Evolutionary conservation across 1,140 invertebrate species (phyloP).

Genomic region (Drosophila ercepeae): DNA sequence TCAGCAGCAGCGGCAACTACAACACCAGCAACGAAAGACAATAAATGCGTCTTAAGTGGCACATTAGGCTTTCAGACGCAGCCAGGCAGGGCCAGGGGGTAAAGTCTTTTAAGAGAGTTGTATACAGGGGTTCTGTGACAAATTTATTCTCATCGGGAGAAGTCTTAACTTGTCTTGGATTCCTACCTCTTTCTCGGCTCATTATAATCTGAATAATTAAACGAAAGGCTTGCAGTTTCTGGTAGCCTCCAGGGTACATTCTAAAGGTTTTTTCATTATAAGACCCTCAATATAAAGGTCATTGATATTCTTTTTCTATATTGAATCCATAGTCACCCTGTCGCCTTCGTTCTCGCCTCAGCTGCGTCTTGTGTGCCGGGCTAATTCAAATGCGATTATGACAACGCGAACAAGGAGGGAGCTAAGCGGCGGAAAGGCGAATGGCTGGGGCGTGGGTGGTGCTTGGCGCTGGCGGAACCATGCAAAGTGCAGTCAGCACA

Average conservation of each 20-base stretch:
- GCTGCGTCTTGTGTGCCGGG: slow-evolving; percentile 67
- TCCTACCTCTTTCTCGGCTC: too few species aligned
- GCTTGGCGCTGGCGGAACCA: neutral
- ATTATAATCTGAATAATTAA: too few species aligned
- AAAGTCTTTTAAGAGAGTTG: slow-evolving; percentile 49
- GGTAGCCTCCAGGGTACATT: too few species aligned
- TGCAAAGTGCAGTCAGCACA: slow-evolving; percentile 14
- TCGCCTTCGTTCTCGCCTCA: slow-evolving; percentile 25
- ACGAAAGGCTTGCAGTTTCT: too few species aligned
- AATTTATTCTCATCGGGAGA: neutral
- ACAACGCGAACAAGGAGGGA: slow-evolving; percentile 68
- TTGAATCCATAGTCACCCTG: too few species aligned
- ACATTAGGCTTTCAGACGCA: slow-evolving; percentile 72
- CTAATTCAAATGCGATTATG: slow-evolving; percentile 82
- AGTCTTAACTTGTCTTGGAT: too few species aligned
- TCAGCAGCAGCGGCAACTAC: slow-evolving; percentile 15
- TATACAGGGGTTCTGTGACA: neutral
- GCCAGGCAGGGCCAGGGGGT: neutral
- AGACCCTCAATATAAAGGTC: too few species aligned
- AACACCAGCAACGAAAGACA: slow-evolving; percentile 59
- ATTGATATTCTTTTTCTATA: too few species aligned
- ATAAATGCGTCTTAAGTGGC: slow-evolving; percentile 81
- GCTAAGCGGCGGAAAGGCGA: slow-evolving; percentile 7
- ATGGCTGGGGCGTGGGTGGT: neutral
- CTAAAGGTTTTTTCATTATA: too few species aligned